Percentiles rank a stretch among this genome's conserved stretches.
Conservation (phyloP, 2,797 vertebrate species). For the Bovichtus diacanthus region DNA sequence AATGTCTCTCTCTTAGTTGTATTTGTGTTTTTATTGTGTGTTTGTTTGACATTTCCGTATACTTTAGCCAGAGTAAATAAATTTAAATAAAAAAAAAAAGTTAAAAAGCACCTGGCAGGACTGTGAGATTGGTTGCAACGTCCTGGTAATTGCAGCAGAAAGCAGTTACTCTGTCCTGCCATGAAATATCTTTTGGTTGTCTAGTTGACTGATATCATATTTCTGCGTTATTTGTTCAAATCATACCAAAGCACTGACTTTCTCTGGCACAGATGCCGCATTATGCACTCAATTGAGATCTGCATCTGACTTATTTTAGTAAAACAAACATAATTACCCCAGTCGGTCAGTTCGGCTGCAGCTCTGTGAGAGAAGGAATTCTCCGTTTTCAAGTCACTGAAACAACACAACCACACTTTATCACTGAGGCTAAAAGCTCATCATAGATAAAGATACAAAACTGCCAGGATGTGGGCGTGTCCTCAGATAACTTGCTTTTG, state of each 20-base stretch:
- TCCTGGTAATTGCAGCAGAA: too few species aligned
- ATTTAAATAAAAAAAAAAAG: too few species aligned
- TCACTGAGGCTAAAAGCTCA: not conserved
- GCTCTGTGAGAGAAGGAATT: not conserved
- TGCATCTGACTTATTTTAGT: conserved; percentile 9
- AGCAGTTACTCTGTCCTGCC: too few species aligned
- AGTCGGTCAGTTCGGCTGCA: not conserved
- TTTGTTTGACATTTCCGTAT: not conserved
- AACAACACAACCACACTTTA: too few species aligned
- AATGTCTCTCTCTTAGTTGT: not conserved
- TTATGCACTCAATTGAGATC: conserved; percentile 22
- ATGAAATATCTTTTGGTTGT: not conserved
- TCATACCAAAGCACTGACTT: conserved; percentile 47
- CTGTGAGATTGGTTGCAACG: not conserved
- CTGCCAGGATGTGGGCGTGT: not conserved
- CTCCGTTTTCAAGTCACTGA: not conserved
- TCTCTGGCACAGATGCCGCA: not conserved
- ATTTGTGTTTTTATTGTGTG: too few species aligned
- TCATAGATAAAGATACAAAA: not conserved
- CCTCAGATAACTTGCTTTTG: too few species aligned
- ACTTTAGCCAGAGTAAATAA: not conserved
- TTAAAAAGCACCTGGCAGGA: not conserved
- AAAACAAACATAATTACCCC: conserved; percentile 19
- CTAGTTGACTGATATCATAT: conserved; percentile 8
- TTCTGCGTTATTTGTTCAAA: conserved; percentile 13